Evolutionary conservation across 2,888 invertebrate genomes (phyloP).

Genomic region (Oxyteleia sp.): DNA sequence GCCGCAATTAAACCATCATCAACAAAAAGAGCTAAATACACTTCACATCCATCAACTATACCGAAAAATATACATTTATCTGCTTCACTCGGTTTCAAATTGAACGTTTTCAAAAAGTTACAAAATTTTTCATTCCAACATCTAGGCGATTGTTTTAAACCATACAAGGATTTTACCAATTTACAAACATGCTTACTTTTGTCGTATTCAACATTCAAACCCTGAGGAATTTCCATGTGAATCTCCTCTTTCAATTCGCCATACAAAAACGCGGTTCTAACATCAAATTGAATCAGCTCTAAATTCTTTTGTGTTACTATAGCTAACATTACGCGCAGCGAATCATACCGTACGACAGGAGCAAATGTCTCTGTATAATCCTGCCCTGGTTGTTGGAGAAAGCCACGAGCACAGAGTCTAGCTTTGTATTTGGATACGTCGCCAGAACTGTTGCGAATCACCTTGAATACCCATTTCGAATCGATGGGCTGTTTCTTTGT

Average conservation of each 20-base stretch:
- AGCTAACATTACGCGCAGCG: slow-evolving; percentile 65
- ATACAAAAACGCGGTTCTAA: slow-evolving; percentile 69
- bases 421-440: slow-evolving; percentile 54
- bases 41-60: slow-evolving; percentile 11
- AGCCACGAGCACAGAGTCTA: slow-evolving; percentile 68
- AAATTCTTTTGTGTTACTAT: slow-evolving; percentile 49
- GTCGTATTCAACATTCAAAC: slow-evolving; percentile 37
- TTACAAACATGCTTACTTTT: slow-evolving; percentile 49
- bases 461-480: slow-evolving; percentile 46
- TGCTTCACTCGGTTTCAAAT: slow-evolving; percentile 39
- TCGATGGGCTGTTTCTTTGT: slow-evolving; percentile 18
- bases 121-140: slow-evolving; percentile 64
- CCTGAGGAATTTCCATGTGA: slow-evolving; percentile 39
- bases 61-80: slow-evolving; percentile 60
- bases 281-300: slow-evolving; percentile 67
- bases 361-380: slow-evolving; percentile 60
- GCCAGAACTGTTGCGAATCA: neutral
- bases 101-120: slow-evolving; percentile 30
- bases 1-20: slow-evolving; percentile 65
- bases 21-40: slow-evolving; percentile 64
- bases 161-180: slow-evolving; percentile 60
- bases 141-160: slow-evolving; percentile 65
- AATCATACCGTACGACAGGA: slow-evolving; percentile 67
- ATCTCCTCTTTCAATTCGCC: slow-evolving; percentile 57
- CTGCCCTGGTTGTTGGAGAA: slow-evolving; percentile 52